Base-by-base conservation (phyloP, 2,888 invertebrate genomes). In the Lasioglossum villosulum region DNA sequence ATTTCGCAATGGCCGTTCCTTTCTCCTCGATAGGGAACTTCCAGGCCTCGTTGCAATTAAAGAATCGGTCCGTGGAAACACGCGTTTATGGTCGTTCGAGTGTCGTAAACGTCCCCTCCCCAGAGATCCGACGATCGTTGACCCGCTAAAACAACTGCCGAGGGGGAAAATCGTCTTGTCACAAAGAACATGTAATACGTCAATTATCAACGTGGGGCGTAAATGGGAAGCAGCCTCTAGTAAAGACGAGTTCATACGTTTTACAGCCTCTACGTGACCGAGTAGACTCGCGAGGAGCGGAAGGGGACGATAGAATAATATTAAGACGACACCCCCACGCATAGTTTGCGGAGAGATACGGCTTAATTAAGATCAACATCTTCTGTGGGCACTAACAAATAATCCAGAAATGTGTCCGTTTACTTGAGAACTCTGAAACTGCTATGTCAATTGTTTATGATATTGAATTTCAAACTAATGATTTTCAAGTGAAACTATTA, bases 331-430 rank as follows among this genome's bases (percentile, higher is more conserved):
- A 72, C 80, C 78, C 87, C 89, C 80, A 83, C 90, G 80, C 76
- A 23, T 39, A n/a, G 82, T 86, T 85, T 83, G 78, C 83, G 52
- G 23, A 68, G 76, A 75, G 90, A 90, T 84, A 86, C 90, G 77
- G 77, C 83, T 87, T 86, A 86, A 91, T 90, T 88, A 88, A 81
- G 83, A 84, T 79, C 77, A 68, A 72, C 81, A 88, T 42, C 75
- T 37, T 37, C 5, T 5, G 77, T 71, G 19, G 56, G 45, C 68
- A 30, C 75, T 82, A 79, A 83, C 86, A 83, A 48, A 48, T 48
- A 23, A n/a, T 52, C n/a, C 52, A n/a, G 52, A 5, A 52, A 10
- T 10, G 23, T 8, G 23, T 8, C 10, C 10, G 2, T n/a, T 3
- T n/a, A 52, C 3, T 3, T 10, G 52, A 52, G 8, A n/a, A 52